Evolutionary conservation across 2,888 invertebrate genomes (phyloP).

Genomic region (Aphrophora alni): DNA sequence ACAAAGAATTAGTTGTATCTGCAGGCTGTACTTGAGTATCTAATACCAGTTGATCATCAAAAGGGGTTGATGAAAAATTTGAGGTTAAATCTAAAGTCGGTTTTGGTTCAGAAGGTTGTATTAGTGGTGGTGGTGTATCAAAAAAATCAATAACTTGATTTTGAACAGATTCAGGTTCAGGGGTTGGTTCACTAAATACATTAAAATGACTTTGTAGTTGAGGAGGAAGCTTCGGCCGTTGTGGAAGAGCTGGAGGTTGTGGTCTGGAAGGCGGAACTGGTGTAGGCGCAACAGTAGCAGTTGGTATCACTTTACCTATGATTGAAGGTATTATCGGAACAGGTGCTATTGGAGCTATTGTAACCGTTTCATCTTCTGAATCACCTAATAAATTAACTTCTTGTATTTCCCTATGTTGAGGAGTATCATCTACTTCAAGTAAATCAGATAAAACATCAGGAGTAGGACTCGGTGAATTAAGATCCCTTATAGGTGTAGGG

Average conservation of each 20-base stretch:
- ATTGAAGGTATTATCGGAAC: slow-evolving; percentile 31
- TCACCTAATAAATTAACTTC: slow-evolving; percentile 32
- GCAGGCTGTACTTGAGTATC: neutral
- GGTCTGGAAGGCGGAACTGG: slow-evolving; percentile 61
- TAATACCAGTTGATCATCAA: neutral
- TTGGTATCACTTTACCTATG: slow-evolving; percentile 52
- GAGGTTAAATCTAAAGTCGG: slow-evolving; percentile 10
- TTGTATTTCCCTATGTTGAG: slow-evolving; percentile 48
- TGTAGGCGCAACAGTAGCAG: slow-evolving; percentile 55
- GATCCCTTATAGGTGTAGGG: slow-evolving; percentile 80
- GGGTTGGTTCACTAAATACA: slow-evolving; percentile 16
- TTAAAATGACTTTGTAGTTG: slow-evolving; percentile 30
- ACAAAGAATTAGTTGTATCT: neutral
- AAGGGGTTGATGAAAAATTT: neutral
- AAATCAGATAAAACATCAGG: slow-evolving; percentile 61
- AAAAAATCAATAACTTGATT: slow-evolving; percentile 20
- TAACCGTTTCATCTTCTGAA: slow-evolving; percentile 33
- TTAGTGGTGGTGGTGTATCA: slow-evolving; percentile 42
- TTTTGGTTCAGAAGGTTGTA: slow-evolving; percentile 38
- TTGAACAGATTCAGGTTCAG: slow-evolving; percentile 46
- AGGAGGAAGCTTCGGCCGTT: slow-evolving; percentile 46
- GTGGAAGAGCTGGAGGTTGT: slow-evolving; percentile 56
- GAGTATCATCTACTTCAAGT: slow-evolving; percentile 47
- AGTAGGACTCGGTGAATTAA: slow-evolving; percentile 86
- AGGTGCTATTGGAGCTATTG: slow-evolving; percentile 28